These are phyloP conservation scores for Apis mellifera DNA, from an alignment of 1,140 invertebrate species.

Conservation along the genomic window Amel_HAv3.1 CM009934.2:12252501-12253000, in stretches of 20 bases:
- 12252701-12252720: background rate
- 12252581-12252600: constrained; percentile 12
- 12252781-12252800: constrained; percentile 22
- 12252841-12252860: constrained; percentile 45
- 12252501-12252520: too few species aligned
- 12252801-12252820: constrained; percentile 49
- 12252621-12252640: background rate
- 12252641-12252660: background rate
- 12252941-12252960: constrained; percentile 34
- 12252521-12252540: background rate
- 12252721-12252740: background rate
- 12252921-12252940: background rate
- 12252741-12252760: too few species aligned
- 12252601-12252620: background rate
- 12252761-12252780: background rate
- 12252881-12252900: constrained; percentile 23
- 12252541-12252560: background rate
- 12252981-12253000: background rate
- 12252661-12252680: background rate
- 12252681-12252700: constrained; percentile 7
- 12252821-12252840: constrained; percentile 46
- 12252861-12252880: constrained; percentile 38
- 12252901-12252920: constrained; percentile 7
- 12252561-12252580: background rate
- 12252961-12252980: background rate